Percentiles rank a stretch among this genome's conserved stretches.
Evolutionary conservation across 2,888 invertebrate species (phyloP).

Genomic region (Eristalinus sepulchralis): DNA sequence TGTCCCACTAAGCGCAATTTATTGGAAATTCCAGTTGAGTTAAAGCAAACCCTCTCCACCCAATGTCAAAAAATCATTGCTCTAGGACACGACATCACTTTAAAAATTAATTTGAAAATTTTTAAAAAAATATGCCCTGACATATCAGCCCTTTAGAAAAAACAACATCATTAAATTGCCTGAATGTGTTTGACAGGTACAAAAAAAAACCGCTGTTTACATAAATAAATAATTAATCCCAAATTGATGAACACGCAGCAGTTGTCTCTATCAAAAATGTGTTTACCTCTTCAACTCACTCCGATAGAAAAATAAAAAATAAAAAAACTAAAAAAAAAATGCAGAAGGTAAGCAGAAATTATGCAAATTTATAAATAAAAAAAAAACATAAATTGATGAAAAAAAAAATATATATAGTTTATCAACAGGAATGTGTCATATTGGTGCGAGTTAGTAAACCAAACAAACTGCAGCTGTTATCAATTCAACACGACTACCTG

Average conservation of each 20-base stretch:
- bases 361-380: conserved; percentile 13
- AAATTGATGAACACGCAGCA: conserved; percentile 1
- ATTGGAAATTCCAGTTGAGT: too few relatives aligned
- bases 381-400: conserved; percentile 11
- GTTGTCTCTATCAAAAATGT: neutral
- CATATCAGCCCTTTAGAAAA: too few relatives aligned
- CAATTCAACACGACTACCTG: conserved; percentile 28
- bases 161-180: neutral
- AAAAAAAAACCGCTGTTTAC: neutral
- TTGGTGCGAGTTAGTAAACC: conserved; percentile 61
- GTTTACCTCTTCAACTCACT: neutral
- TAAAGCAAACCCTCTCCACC: too few relatives aligned
- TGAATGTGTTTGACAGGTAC: neutral
- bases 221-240: neutral
- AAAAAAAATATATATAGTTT: neutral
- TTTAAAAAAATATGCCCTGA: too few relatives aligned
- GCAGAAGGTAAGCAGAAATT: conserved; percentile 21
- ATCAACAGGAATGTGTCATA: neutral
- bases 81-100: too few relatives aligned
- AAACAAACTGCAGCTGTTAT: conserved; percentile 64
- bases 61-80: too few relatives aligned
- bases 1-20: too few relatives aligned
- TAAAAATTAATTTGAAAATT: too few relatives aligned
- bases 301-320: neutral
- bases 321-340: conserved; percentile 7